Evolutionary conservation across 2,797 vertebrate genomes (phyloP).

Genomic region (Apogon talboti): DNA sequence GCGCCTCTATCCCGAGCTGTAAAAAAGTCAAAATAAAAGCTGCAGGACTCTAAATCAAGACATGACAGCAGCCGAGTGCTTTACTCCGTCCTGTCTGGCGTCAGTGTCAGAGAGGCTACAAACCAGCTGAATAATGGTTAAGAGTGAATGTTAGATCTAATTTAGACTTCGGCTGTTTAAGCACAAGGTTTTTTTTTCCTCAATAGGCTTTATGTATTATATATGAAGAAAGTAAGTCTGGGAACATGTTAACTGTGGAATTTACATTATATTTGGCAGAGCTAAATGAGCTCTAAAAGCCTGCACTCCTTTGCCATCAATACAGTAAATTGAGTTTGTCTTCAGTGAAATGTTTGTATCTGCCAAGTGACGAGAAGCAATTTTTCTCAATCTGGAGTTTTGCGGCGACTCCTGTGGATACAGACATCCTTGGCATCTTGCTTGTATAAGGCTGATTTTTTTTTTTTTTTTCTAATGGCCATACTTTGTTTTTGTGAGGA

Average conservation of each 20-base stretch:
- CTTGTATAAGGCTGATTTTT: slow-evolving; percentile 46
- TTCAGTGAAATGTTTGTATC: slow-evolving; percentile 66
- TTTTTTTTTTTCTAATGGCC: slow-evolving; percentile 43
- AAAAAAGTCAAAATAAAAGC: slow-evolving; percentile 66
- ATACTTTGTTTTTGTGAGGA: slow-evolving; percentile 38
- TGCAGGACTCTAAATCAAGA: slow-evolving; percentile 66
- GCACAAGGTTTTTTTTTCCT: slow-evolving; percentile 31
- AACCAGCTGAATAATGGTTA: slow-evolving; percentile 49
- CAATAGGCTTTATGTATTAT: slow-evolving; percentile 57
- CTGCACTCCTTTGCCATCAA: slow-evolving; percentile 63
- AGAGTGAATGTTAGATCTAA: slow-evolving; percentile 45
- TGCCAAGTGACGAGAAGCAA: slow-evolving; percentile 41
- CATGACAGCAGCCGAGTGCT: slow-evolving; percentile 45
- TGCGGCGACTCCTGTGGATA: slow-evolving; percentile 63
- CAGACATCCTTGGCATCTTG: slow-evolving; percentile 58
- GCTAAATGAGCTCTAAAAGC: slow-evolving; percentile 73
- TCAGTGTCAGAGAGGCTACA: slow-evolving; percentile 54
- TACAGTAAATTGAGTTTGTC: slow-evolving; percentile 64
- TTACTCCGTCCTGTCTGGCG: slow-evolving; percentile 39
- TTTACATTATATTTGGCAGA: slow-evolving; percentile 73
- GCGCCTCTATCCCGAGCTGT: slow-evolving; percentile 52
- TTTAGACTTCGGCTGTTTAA: slow-evolving; percentile 56
- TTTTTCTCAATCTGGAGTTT: slow-evolving; percentile 54
- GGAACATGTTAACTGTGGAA: slow-evolving; percentile 71
- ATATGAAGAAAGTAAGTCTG: slow-evolving; percentile 67